A percentile compares a stretch with the other conserved stretches of the same genome.
Conservation (phyloP, 92 coral and sea anemone species). For the Actinernus sp. region DNA sequence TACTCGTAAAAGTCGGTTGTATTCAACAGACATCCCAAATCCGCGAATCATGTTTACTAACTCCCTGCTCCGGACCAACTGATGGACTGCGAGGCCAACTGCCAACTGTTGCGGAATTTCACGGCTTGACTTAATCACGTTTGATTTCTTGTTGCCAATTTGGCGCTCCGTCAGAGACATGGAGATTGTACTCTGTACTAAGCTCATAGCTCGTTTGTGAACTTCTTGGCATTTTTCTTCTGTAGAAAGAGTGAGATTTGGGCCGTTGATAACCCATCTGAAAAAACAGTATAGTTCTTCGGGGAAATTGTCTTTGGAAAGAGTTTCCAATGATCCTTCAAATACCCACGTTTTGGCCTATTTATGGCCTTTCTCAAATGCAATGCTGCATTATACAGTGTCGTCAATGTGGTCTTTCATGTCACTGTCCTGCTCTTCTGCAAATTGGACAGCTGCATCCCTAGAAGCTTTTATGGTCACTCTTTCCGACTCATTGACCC, state of each 20-base stretch:
- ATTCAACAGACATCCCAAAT: conserved; percentile 48
- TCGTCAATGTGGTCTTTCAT: conserved; percentile 39
- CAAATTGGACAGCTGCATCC: conserved; percentile 36
- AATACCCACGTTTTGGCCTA: conserved; percentile 19
- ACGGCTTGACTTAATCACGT: conserved; percentile 3
- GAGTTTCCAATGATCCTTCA: conserved; percentile 17
- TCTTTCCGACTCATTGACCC: conserved; percentile 67
- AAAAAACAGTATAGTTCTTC: conserved; percentile 27
- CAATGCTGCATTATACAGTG: conserved; percentile 34
- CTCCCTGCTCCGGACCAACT: conserved; percentile 28
- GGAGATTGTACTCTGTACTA: conserved; percentile 28
- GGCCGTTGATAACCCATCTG: conserved; percentile 45
- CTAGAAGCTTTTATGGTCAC: conserved; percentile 61
- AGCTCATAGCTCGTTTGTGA: conserved; percentile 34
- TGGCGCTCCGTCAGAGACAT: conserved; percentile 56
- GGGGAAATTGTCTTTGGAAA: conserved; percentile 13
- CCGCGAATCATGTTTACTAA: conserved; percentile 30
- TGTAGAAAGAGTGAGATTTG: conserved; percentile 5
- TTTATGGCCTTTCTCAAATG: conserved; percentile 34
- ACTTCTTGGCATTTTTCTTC: conserved; percentile 29
- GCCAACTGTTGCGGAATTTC: conserved; percentile 64
- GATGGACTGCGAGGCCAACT: conserved; percentile 46
- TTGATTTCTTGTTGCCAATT: conserved; percentile 28
- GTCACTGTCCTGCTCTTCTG: conserved; percentile 16
- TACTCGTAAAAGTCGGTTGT: conserved; percentile 38